Evolutionary conservation across 2,888 invertebrate species (phyloP).

Genomic region (Periphyllus acericola): DNA sequence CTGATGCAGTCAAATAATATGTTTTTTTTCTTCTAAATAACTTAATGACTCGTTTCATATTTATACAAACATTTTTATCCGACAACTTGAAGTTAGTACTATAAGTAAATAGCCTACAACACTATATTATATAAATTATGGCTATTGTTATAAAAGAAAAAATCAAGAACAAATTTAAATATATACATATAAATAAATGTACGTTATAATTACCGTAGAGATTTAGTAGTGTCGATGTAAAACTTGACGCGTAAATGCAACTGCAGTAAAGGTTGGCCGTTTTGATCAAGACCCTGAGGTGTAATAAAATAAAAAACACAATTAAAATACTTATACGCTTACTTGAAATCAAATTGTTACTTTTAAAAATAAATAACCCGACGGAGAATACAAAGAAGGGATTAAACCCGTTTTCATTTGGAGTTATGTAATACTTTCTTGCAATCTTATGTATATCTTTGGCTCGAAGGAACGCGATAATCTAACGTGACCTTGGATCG

Average conservation of each 20-base stretch:
- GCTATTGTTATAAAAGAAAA: slow-evolving; percentile 16
- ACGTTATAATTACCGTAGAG: slow-evolving; percentile 74
- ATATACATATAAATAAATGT: neutral
- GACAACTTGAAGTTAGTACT: neutral
- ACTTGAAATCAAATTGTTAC: slow-evolving; percentile 2
- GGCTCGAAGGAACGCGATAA: slow-evolving; percentile 44
- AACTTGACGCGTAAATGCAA: slow-evolving; percentile 92
- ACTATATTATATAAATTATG: neutral
- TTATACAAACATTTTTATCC: slow-evolving; percentile 27
- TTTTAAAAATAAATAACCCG: slow-evolving; percentile 15
- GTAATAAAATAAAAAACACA: slow-evolving; percentile 64
- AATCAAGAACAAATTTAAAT: slow-evolving; percentile 17
- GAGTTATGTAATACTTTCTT: slow-evolving; percentile 40
- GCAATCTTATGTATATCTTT: neutral
- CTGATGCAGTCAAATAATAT: slow-evolving; percentile 18
- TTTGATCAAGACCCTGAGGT: slow-evolving; percentile 85
- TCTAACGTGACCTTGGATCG: slow-evolving; percentile 35
- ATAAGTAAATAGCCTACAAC: slow-evolving; percentile 6
- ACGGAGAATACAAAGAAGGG: slow-evolving; percentile 36
- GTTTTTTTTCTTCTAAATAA: slow-evolving; percentile 17
- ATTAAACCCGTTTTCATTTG: slow-evolving; percentile 45
- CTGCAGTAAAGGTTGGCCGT: slow-evolving; percentile 87
- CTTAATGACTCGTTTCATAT: slow-evolving; percentile 41
- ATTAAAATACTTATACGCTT: slow-evolving; percentile 22
- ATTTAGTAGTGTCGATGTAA: slow-evolving; percentile 90